Evolutionary conservation across 2,113 vertebrate species (phyloP), one percentile per base, ranked within the genome.

Genomic region (Aplodontia rufa): DNA sequence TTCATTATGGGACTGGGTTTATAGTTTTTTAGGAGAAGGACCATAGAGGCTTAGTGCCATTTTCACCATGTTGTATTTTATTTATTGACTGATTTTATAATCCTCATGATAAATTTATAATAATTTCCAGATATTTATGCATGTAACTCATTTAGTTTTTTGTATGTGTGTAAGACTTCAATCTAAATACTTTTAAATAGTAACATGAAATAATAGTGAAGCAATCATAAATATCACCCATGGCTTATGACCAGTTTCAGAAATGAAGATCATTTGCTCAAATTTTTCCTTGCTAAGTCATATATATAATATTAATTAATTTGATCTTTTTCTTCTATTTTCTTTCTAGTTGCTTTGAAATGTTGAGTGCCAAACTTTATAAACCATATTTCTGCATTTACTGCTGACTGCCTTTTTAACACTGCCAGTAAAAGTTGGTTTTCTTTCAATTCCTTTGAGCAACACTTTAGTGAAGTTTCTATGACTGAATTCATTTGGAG

Each of bases 101-200:
- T 17, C 12, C 6, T 78, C 40, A 8, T 69, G 42, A 26, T 32
- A 71, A 19, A 78, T 69, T 78, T 51, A n/a, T 45, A 32, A 55
- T 28, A 37, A 14, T 64, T 93, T 88, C 42, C 58, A 62, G 30
- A 28, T 84, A 83, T 71, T 37, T 47, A 37, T 28, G 32, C 1
- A 2, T 37, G 14, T 2, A n/a, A 45, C 35, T 88, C 26, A 17
- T 26, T 45, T 42, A 53, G 35, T 79, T 89, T 69, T 89, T 30
- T 84, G n/a, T 30, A 78, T 62, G 6, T 84, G 37, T 69, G 26
- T n/a, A 72, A 69, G 26, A 45, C 26, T 64, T 72, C 30, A 62
- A 26, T 84, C n/a, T 64, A 89, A 93, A 89, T 64, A 84, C 19
- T 86, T 90, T 37, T 26, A 89, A 90, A 85, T 76, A 8, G 64